Conservation (phyloP, 2,113 vertebrate species). For the Etheostoma spectabile region DNA sequence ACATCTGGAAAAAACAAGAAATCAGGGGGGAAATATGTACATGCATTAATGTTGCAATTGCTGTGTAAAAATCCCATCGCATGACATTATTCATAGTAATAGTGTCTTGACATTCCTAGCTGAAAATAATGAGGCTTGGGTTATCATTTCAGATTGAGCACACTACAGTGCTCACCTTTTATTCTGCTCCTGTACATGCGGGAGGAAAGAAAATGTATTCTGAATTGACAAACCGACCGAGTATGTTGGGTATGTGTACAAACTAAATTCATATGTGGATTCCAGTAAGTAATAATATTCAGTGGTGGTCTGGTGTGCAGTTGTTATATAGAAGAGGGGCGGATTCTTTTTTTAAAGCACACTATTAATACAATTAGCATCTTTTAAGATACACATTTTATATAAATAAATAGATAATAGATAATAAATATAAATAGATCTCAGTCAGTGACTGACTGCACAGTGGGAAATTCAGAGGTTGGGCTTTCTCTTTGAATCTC, state of each 20-base stretch:
- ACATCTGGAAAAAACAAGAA: background rate
- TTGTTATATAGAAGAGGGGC: background rate
- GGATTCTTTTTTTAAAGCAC: background rate
- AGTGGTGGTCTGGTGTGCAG: background rate
- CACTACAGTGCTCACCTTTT: background rate
- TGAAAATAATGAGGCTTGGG: slow-evolving; percentile 42
- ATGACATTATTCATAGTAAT: background rate
- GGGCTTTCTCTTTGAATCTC: background rate
- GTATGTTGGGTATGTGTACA: background rate
- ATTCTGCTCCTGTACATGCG: slow-evolving; percentile 29
- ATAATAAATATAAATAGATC: background rate
- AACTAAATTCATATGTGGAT: slow-evolving; percentile 8
- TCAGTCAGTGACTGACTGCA: background rate
- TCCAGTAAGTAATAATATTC: slow-evolving; percentile 4
- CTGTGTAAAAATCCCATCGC: background rate
- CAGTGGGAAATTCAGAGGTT: background rate
- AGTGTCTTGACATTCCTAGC: slow-evolving; percentile 22
- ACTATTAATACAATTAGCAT: background rate
- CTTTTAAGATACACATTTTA: background rate
- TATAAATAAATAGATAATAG: too few species aligned
- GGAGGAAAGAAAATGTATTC: slow-evolving; percentile 19
- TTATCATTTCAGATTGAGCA: slow-evolving; percentile 50
- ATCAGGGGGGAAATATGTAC: background rate
- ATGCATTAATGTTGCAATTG: background rate
- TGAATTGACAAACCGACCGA: slow-evolving; percentile 7